Base-by-base conservation (phyloP, 1,140 invertebrate genomes). In the Lordiphosa mommai region DNA sequence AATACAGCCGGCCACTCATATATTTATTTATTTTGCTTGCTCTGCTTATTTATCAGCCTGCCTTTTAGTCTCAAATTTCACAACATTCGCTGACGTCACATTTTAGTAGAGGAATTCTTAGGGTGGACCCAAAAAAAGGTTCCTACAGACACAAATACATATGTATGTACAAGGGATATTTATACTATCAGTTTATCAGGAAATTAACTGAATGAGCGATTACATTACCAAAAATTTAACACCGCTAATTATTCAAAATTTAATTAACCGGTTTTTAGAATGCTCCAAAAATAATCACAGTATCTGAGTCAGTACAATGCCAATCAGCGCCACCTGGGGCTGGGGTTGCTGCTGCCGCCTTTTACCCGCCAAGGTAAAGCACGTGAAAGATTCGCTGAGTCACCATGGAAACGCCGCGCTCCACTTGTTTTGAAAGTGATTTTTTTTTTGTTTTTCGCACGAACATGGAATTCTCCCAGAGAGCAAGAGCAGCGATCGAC, bases 341-440 rank as follows among this genome's bases (percentile, higher is more conserved):
- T 20, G 46, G 10, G 8, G 29, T 10, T 52, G 40, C 23, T 33
- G 50, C 66, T 76, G 73, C 69, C 74, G 71, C 71, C 76, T 80
- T 80, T 80, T 72, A 69, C 76, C 29, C 56, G 5, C 76, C 76
- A 82, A 82, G 76, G 76, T 82, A 52, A 82, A 57, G 64, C 76
- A 80, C 76, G 66, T 76, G 76, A 70, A 80, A 60, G 66, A 61
- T 20, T 32, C 14, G 76, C 61, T 84, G 77, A 84, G 16, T 82
- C 76, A 82, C 13, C 29, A 12, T 33, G 48, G 43, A 10, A 51
- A 29, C 46, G 34, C 43, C 36, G 43, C 41, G 77, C 71, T 84
- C 67, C 58, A 84, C 36, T 82, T 61, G 58, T 32, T 82, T 57
- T 66, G 58, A 76, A 71, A 70, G 66, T 56, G 52, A 30, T 72